A percentile compares a stretch with the other conserved stretches of the same genome.
Conservation (phyloP, 2,888 invertebrate species). For the Odontocerum albicorne region DNA sequence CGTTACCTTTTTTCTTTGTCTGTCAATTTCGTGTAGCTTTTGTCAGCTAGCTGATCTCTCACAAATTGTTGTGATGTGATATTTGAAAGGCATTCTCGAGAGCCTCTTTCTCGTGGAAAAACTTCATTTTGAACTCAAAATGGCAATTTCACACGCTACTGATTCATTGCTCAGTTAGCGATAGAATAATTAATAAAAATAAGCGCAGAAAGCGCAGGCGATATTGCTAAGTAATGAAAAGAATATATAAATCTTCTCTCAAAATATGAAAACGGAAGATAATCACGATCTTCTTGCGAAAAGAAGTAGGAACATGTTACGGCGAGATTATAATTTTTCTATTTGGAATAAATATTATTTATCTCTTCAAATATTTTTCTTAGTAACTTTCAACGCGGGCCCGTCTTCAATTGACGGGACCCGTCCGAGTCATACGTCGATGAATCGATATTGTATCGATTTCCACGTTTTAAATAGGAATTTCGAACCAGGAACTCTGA, state of each 20-base stretch:
- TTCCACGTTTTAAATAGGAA: constrained; percentile 34
- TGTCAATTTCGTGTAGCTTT: constrained; percentile 22
- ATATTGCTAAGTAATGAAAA: constrained; percentile 14
- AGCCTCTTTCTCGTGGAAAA: neutral
- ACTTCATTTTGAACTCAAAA: neutral
- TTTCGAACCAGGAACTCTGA: constrained; percentile 38
- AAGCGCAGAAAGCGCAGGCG: constrained; percentile 10
- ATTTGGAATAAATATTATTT: constrained; percentile 17
- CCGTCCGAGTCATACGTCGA: constrained; percentile 8
- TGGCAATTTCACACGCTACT: neutral
- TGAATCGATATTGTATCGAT: constrained; percentile 3
- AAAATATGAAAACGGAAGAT: constrained; percentile 28
- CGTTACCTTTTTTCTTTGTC: constrained; percentile 14
- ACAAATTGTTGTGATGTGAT: neutral
- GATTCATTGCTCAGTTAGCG: constrained; percentile 7
- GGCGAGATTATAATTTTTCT: constrained; percentile 21
- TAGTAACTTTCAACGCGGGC: neutral
- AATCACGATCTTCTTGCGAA: constrained; percentile 26
- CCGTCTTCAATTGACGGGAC: neutral
- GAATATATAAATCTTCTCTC: constrained; percentile 18
- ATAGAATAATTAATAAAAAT: constrained; percentile 18
- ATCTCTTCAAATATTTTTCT: constrained; percentile 6
- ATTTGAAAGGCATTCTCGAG: neutral
- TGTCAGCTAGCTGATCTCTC: constrained; percentile 6
- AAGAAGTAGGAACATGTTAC: constrained; percentile 30